phyloP scores from a whole-genome alignment of 2,113 vertebrate genomes.

The Charadrius vociferus region DNA sequence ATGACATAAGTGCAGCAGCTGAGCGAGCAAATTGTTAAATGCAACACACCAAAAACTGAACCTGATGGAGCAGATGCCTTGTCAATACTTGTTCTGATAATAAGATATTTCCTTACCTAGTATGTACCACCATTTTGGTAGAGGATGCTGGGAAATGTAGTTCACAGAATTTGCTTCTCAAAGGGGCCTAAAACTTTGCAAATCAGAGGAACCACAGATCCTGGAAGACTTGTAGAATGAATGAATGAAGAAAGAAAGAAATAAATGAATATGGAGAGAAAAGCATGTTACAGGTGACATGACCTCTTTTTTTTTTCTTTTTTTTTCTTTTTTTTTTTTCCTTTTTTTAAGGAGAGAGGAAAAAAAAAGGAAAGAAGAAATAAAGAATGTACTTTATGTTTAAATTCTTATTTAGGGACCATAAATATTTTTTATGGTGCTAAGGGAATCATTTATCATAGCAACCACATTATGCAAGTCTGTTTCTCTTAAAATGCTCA shows the following conservation, averaged over 20 bases:
- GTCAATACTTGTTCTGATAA: not conserved
- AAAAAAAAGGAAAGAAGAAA: not conserved
- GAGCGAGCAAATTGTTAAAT: not conserved
- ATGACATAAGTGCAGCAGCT: not conserved
- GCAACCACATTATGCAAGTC: not conserved
- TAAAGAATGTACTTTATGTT: conserved; percentile 26
- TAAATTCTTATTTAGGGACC: not conserved
- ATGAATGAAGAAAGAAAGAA: not conserved
- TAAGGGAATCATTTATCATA: conserved; percentile 25
- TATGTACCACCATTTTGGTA: not conserved
- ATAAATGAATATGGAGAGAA: not conserved
- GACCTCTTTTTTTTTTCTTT: not conserved
- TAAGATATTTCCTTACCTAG: not conserved
- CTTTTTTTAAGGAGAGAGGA: not conserved
- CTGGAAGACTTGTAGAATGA: not conserved
- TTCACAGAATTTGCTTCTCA: not conserved
- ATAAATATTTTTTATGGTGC: conserved; percentile 41
- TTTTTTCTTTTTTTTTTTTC: not conserved
- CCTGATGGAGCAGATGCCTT: not conserved
- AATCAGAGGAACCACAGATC: not conserved
- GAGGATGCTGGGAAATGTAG: not conserved
- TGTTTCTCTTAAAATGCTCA: not conserved
- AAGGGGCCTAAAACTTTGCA: not conserved
- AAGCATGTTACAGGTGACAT: not conserved
- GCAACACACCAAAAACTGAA: not conserved